These are phyloP conservation scores for Rhodeus uyekii DNA, from an alignment of 2,797 vertebrate genomes.

Conservation along the genomic window DNA sequence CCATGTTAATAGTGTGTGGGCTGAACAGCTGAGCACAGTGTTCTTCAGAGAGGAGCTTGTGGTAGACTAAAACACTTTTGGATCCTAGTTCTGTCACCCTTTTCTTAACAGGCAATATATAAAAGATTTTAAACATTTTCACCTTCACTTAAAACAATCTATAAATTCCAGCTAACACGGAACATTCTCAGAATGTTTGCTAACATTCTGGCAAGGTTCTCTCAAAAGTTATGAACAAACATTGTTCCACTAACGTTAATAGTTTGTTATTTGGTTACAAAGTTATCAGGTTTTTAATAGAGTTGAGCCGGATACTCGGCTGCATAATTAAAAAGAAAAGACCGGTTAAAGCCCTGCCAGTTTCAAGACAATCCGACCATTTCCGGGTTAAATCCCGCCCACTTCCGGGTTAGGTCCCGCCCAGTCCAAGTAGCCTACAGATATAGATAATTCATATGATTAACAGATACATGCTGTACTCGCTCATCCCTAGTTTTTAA, in stretches of 20 bases:
- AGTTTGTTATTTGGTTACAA: not conserved
- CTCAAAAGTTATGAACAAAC: not conserved
- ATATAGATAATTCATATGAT: no score
- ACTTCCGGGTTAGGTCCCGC: no score
- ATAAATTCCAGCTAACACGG: not conserved
- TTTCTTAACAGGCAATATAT: not conserved
- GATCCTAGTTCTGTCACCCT: constrained; percentile 1
- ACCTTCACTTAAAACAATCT: not conserved
- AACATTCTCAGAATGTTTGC: not conserved
- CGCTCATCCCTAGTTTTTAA: no score
- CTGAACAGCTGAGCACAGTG: constrained; percentile 25
- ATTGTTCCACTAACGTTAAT: not conserved
- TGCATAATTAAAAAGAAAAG: no score
- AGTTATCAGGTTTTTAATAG: not conserved
- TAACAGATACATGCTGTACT: no score
- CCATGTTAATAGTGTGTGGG: constrained; percentile 37
- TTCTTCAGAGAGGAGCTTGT: constrained; percentile 40
- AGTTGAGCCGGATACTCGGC: no score
- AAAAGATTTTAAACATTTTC: not conserved
- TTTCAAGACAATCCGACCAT: no score
- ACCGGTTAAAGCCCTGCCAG: no score
- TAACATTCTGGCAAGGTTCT: not conserved
- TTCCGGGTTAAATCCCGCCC: no score
- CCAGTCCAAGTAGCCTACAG: no score
- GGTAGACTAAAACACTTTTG: constrained; percentile 42